Evolutionary conservation across 2,888 invertebrate species (phyloP).

Genomic region (Lamellibrachia satsuma): DNA sequence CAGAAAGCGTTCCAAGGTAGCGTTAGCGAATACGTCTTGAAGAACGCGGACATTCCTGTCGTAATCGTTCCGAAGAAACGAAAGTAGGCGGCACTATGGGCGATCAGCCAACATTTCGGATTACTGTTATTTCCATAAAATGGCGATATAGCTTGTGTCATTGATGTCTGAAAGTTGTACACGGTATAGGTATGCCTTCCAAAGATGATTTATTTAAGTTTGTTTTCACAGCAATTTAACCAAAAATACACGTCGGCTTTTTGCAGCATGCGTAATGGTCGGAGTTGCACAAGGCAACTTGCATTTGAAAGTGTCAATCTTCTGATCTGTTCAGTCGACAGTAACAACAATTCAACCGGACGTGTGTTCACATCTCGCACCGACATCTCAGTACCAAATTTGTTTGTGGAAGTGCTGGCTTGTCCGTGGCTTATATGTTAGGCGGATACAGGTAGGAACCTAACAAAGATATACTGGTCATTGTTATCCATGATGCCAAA

Average conservation of each 20-base stretch:
- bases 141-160: background rate
- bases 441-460: too few relatives aligned
- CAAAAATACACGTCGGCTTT: too few relatives aligned
- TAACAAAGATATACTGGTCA: too few relatives aligned
- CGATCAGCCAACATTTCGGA: background rate
- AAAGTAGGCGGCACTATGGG: background rate
- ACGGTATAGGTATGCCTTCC: background rate
- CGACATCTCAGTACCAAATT: too few relatives aligned
- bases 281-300: background rate
- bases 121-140: background rate
- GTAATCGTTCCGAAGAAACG: background rate
- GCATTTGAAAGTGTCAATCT: background rate
- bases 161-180: background rate
- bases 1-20: conserved; percentile 17
- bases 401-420: too few relatives aligned
- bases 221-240: too few relatives aligned
- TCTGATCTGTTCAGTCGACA: background rate
- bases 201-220: too few relatives aligned
- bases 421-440: too few relatives aligned
- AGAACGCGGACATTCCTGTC: conserved; percentile 4
- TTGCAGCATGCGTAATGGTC: background rate
- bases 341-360: too few relatives aligned
- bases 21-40: conserved; percentile 12
- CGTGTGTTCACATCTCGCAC: too few relatives aligned
- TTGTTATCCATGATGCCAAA: too few relatives aligned